Evolutionary conservation across 2,888 invertebrate genomes (phyloP), one percentile per base, ranked within the genome.

Genomic region (Acleris cristana): DNA sequence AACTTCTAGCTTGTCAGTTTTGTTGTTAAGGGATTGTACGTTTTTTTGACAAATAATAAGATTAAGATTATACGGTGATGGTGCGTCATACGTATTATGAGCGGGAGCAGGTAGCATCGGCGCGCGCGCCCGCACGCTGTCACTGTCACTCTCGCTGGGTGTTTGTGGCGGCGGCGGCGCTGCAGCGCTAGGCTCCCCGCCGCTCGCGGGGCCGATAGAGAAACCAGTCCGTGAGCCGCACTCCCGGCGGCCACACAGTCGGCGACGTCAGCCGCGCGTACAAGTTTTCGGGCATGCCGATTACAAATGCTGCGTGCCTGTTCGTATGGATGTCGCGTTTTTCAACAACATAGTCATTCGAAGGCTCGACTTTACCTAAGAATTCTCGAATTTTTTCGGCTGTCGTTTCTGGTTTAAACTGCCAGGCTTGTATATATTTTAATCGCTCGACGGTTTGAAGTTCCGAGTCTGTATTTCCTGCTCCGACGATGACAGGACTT

Each of bases 401-500:
- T 5, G 57, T 57, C 12, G 57, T 57, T 2, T 44, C 44, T 2
- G 60, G 60, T 44, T 21, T 61, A 44, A 61, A 61, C 23, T 18
- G 53, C 61, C 61, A 61, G 8, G 61, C 53, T 16, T 61, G 61
- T 12, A 60, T 34, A 23, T 40, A 60, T 40, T 52, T 60, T 7
- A 52, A 8, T 21, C 40, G 60, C 26, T 60, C 61, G 5, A 53
- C 53, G 8, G 57, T n/a, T 34, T 54, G 16, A 30, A 54, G 14
- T 30, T 54, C 54, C 8, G 6, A 7, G 30, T 54, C 10, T 2
- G 8, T 30, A 16, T 16, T 34, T n/a, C 54, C 54, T 16, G 54
- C n/a, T 14, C 54, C 54, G 7, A 54, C 34, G 1, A 52, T 6
- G 3, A 52, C 52, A 23, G 26, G 12, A 12, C 3, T 19, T n/a